phyloP scores from a whole-genome alignment of 2,797 vertebrate species.

The Acipenser ruthenus region DNA sequence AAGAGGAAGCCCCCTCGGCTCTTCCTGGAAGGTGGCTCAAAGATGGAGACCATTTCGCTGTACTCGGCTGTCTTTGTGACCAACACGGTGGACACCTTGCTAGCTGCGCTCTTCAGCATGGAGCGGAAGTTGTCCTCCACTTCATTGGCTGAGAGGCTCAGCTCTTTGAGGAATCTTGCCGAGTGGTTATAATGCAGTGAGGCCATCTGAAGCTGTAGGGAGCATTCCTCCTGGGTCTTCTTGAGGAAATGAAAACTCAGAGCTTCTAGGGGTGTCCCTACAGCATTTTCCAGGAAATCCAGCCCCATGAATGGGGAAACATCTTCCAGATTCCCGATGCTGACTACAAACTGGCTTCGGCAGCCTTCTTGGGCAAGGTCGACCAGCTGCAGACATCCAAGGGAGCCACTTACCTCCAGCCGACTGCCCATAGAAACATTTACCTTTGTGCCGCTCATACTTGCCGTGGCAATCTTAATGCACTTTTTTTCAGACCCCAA shows the following conservation, averaged over 20 bases:
- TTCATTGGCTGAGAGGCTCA: constrained; percentile 88
- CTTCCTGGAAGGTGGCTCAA: constrained; percentile 71
- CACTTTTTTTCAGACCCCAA: constrained; percentile 77
- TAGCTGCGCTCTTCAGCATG: constrained; percentile 88
- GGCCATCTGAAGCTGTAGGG: constrained; percentile 83
- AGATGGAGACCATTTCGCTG: constrained; percentile 91
- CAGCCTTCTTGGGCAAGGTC: constrained; percentile 83
- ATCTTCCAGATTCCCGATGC: constrained; percentile 76
- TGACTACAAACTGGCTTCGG: constrained; percentile 86
- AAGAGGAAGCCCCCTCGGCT: constrained; percentile 46
- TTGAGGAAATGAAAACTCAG: constrained; percentile 80
- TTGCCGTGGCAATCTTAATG: constrained; percentile 95
- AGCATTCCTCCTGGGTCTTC: constrained; percentile 78
- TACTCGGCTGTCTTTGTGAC: constrained; percentile 94
- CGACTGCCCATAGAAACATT: constrained; percentile 82
- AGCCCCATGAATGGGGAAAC: constrained; percentile 48
- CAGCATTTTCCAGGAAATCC: constrained; percentile 51
- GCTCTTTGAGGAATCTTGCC: constrained; percentile 85
- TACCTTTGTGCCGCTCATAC: constrained; percentile 86
- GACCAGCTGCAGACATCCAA: constrained; percentile 84
- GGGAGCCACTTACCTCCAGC: constrained; percentile 80
- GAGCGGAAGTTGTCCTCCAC: constrained; percentile 88
- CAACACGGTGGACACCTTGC: constrained; percentile 85
- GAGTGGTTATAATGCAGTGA: constrained; percentile 96
- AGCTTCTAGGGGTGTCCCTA: constrained; percentile 64